Conservation (phyloP, 2,888 invertebrate genomes). For the Melangyna quadrimaculata region DNA sequence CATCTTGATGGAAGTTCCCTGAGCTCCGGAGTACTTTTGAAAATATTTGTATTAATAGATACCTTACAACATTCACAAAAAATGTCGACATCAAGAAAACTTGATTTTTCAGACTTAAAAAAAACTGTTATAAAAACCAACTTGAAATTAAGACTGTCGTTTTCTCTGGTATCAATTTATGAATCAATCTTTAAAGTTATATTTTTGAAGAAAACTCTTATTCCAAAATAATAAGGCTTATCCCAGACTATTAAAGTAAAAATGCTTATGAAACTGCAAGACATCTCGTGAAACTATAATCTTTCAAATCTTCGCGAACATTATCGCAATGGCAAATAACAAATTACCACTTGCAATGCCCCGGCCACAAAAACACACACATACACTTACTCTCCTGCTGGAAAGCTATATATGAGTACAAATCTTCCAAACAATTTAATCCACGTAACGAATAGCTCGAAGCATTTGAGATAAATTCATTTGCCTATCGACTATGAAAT, state of each 20-base stretch:
- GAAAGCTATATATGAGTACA: neutral
- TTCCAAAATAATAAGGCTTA: too few relatives aligned
- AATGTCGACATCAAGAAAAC: too few relatives aligned
- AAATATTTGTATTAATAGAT: too few relatives aligned
- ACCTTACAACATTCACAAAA: too few relatives aligned
- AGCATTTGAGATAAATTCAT: slow-evolving; percentile 66
- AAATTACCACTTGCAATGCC: slow-evolving; percentile 44
- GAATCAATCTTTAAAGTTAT: neutral
- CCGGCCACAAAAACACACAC: neutral
- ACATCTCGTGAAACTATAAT: neutral
- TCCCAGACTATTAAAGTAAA: neutral
- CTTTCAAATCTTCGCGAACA: slow-evolving; percentile 43
- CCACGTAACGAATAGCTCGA: slow-evolving; percentile 66
- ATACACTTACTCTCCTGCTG: neutral
- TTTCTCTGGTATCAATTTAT: too few relatives aligned
- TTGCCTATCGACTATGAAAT: slow-evolving; percentile 70
- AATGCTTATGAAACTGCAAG: neutral
- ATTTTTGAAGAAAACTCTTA: neutral
- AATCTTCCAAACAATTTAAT: slow-evolving; percentile 63
- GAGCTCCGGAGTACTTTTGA: too few relatives aligned
- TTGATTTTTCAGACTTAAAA: neutral
- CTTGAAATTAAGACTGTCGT: too few relatives aligned
- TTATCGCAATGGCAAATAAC: slow-evolving; percentile 57
- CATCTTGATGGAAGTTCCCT: neutral
- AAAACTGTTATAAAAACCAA: neutral